Percentiles rank a stretch among this genome's conserved stretches.
Evolutionary conservation across 2,113 vertebrate species (phyloP).

Genomic region (Ginglymostoma cirratum): DNA sequence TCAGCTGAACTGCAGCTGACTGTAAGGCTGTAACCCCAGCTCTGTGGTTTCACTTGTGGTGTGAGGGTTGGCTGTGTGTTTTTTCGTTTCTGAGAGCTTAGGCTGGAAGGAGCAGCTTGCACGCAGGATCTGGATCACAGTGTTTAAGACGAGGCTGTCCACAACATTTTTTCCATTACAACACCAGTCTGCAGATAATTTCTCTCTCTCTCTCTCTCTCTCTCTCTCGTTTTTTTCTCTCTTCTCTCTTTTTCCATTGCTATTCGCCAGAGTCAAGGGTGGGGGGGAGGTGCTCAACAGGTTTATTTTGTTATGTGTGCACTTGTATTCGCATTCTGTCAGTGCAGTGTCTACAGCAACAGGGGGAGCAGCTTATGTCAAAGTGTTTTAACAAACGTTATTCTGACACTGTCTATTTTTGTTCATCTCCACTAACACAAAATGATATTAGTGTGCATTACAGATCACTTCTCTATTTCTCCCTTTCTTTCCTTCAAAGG

Average conservation of each 20-base stretch:
- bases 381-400: not conserved
- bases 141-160: slow-evolving; percentile 49
- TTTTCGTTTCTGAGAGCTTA: slow-evolving; percentile 31
- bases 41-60: slow-evolving; percentile 50
- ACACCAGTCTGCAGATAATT: slow-evolving; percentile 55
- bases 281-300: not conserved
- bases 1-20: slow-evolving; percentile 57
- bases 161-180: slow-evolving; percentile 57
- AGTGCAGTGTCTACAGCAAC: not conserved
- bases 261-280: slow-evolving; percentile 48
- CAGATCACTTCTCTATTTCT: not conserved
- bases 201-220: slow-evolving; percentile 39
- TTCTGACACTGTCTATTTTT: not conserved
- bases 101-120: slow-evolving; percentile 43
- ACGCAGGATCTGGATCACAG: slow-evolving; percentile 50
- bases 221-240: slow-evolving; percentile 38
- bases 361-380: not conserved
- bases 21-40: slow-evolving; percentile 49
- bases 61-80: slow-evolving; percentile 49
- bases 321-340: not conserved
- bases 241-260: slow-evolving; percentile 52
- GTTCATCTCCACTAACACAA: not conserved
- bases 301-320: slow-evolving; percentile 19
- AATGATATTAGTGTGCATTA: not conserved
- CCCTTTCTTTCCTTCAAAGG: not conserved